Base-by-base conservation (phyloP, 2,797 vertebrate species). In the Masticophis lateralis region DNA sequence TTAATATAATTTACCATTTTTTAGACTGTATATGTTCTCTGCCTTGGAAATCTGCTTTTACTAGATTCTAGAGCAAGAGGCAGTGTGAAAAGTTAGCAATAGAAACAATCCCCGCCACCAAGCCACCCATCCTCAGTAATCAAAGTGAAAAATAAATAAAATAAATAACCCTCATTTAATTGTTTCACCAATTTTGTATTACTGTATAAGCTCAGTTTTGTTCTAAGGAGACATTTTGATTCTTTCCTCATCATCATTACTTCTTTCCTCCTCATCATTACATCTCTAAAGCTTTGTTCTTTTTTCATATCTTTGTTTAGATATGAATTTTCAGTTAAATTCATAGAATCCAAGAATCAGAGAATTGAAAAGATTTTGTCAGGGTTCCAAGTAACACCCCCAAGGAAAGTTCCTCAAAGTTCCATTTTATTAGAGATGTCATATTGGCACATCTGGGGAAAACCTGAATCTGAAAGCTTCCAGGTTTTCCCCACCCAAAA, bases 61-160 rank as follows among this genome's bases (percentile, higher is more conserved):
- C 51, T 57, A 37, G 14, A 7, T 56, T 91, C 9, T 47, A 57
- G 16, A 22, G 28, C 60, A 63, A 60, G 56, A 43, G 20, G 27
- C n/a, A 86, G n/a, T 66, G 22, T 22, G 5, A 18, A 37, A 79
- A 32, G 25, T 43, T n/a, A n/a, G 47, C 5, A 61, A 43, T 11
- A 10, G 2, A 69, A 10, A 25, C 12, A 13, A n/a, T 55, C 3
- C 3, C 3, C 14, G 10, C 2, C 28, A 63, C 10, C 1, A 1
- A 28, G 60, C 4, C 28, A 16, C 14, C 32, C 9, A 56, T 25
- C 37, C 25, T 57, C n/a, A 56, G 10, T 60, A 60, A 43, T 61
- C 5, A 18, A 74, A 37, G n/a, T 32, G 10, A 4, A 66, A 87
- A 32, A 63, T 28, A 32, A 56, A 18, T 27, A 47, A 51, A 37